A percentile compares a stretch with the other conserved stretches of the same genome.
These are phyloP conservation scores for Dryobota labecula DNA, from an alignment of 2,888 invertebrate species.

Conservation along the genomic window DNA sequence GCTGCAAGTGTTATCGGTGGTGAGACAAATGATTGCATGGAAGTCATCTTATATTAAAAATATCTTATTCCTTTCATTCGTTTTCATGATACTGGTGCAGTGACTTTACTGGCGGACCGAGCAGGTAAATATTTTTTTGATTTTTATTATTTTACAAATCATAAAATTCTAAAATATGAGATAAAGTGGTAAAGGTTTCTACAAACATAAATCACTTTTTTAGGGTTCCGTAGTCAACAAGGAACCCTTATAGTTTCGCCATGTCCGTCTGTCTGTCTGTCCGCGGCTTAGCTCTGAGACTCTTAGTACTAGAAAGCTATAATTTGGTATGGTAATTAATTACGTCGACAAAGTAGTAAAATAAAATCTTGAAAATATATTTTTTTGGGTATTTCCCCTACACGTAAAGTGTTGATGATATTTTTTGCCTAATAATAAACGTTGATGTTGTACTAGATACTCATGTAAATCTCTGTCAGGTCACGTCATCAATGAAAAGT, in stretches of 20 bases:
- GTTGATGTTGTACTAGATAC: background rate
- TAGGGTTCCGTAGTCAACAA: too few relatives aligned
- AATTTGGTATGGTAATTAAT: too few relatives aligned
- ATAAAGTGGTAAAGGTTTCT: too few relatives aligned
- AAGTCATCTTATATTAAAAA: conserved; percentile 34
- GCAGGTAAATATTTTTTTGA: conserved; percentile 2
- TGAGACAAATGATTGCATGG: conserved; percentile 26
- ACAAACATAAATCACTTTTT: background rate
- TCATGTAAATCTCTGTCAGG: background rate
- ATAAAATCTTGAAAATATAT: too few relatives aligned
- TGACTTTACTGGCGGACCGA: conserved; percentile 3
- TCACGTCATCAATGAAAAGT: background rate
- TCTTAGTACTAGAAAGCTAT: too few relatives aligned
- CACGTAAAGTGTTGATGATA: too few relatives aligned
- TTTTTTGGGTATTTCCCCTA: too few relatives aligned
- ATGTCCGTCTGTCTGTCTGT: too few relatives aligned
- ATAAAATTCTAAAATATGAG: background rate
- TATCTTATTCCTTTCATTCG: conserved; percentile 28
- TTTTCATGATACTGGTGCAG: conserved; percentile 24
- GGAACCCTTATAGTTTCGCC: too few relatives aligned
- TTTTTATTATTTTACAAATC: background rate
- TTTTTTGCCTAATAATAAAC: too few relatives aligned
- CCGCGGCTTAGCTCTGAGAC: too few relatives aligned
- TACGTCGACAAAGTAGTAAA: too few relatives aligned
- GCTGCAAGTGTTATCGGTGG: conserved; percentile 25